These are phyloP conservation scores for Xylota segnis DNA, from an alignment of 2,888 invertebrate genomes.

Conservation along the genomic window DNA sequence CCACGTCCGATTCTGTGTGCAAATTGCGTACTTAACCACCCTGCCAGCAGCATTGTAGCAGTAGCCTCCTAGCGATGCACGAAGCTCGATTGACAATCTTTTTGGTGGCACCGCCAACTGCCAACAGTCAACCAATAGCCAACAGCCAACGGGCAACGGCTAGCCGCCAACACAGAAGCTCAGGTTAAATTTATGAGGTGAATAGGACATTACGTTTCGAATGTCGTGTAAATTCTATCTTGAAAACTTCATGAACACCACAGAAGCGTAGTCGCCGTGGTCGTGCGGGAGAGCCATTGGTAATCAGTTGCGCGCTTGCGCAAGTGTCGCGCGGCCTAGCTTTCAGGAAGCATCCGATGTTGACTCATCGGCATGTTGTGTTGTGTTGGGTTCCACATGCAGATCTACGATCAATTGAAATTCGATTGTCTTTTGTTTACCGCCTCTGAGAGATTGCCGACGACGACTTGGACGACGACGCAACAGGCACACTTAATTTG, in stretches of 20 bases:
- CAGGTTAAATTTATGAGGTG: constrained; percentile 76
- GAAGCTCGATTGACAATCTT: constrained; percentile 76
- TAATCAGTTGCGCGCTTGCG: constrained; percentile 55
- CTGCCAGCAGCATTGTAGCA: constrained; percentile 47
- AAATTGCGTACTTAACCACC: constrained; percentile 76
- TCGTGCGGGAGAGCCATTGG: constrained; percentile 36
- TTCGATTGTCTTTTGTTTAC: constrained; percentile 76
- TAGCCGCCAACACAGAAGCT: constrained; percentile 5
- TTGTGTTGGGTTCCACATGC: constrained; percentile 76
- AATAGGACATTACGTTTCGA: constrained; percentile 77
- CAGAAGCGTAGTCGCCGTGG: constrained; percentile 27
- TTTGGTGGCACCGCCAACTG: constrained; percentile 69
- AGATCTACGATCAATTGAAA: constrained; percentile 80
- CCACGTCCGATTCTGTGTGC: constrained; percentile 73
- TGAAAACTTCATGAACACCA: constrained; percentile 75
- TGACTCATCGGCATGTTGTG: constrained; percentile 68
- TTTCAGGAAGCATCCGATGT: constrained; percentile 74
- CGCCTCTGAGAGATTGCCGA: too few relatives aligned
- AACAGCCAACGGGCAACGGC: too few relatives aligned
- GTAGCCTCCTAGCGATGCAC: constrained; percentile 62
- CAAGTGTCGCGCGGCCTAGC: constrained; percentile 67
- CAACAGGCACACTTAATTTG: constrained; percentile 80
- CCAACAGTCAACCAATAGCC: too few relatives aligned
- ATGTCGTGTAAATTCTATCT: constrained; percentile 77
- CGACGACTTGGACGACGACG: too few relatives aligned